Conservation (phyloP, 2,797 vertebrate genomes). For the Lepidocolaptes lacrymiger region DNA sequence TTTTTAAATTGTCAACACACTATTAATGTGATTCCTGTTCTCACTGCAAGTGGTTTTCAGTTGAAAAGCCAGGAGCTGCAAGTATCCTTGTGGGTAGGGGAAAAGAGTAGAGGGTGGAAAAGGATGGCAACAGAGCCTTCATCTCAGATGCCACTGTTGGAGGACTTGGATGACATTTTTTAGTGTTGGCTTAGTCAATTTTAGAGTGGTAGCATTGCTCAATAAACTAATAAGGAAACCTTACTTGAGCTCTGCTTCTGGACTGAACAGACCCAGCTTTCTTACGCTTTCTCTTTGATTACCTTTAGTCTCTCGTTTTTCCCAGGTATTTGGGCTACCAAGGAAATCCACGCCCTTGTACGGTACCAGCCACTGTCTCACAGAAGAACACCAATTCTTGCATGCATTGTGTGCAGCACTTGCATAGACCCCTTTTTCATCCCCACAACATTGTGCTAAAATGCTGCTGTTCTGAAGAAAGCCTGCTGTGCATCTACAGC, state of each 20-base stretch:
- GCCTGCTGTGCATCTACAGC: background rate
- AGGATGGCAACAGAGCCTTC: background rate
- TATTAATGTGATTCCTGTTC: background rate
- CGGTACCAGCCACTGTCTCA: background rate
- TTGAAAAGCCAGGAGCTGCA: background rate
- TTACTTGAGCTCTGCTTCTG: background rate
- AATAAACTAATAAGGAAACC: background rate
- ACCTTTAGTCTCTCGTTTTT: background rate
- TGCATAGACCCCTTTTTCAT: background rate
- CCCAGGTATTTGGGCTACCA: background rate
- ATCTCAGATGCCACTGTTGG: background rate
- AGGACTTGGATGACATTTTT: background rate
- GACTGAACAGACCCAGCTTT: background rate
- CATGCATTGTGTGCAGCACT: background rate
- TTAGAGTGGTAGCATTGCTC: background rate
- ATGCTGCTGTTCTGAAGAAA: background rate
- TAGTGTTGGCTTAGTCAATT: background rate
- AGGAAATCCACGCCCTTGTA: background rate
- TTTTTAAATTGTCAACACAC: background rate
- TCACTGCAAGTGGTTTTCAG: background rate
- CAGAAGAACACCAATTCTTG: background rate
- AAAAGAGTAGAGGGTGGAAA: background rate
- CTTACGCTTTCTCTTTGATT: background rate
- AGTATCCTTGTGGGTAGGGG: background rate
- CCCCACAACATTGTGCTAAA: background rate